These are phyloP conservation scores for Crotalus tigris DNA, from an alignment of 2,113 vertebrate species.

Conservation along the genomic window DNA sequence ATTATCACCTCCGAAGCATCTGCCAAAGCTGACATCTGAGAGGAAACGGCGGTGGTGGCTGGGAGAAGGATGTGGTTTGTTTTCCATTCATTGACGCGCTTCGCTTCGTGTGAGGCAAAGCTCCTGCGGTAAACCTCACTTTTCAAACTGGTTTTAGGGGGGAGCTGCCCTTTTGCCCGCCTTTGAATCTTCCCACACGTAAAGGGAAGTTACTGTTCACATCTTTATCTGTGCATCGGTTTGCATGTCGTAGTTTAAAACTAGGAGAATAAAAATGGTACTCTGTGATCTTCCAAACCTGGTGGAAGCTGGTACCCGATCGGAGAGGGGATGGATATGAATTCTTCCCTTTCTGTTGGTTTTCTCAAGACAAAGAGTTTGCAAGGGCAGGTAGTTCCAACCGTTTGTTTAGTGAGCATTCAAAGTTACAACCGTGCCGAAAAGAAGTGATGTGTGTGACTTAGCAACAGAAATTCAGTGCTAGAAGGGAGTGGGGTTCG, in stretches of 20 bases:
- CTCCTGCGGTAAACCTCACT: constrained; percentile 22
- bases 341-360: background rate
- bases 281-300: too few species aligned
- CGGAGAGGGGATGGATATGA: background rate
- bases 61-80: constrained; percentile 58
- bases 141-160: background rate
- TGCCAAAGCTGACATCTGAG: constrained; percentile 30
- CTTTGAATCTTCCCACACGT: background rate
- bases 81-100: constrained; percentile 39
- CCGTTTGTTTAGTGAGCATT: too few species aligned
- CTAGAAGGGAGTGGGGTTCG: too few species aligned
- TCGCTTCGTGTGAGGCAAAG: constrained; percentile 19
- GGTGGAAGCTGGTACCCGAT: background rate
- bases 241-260: too few species aligned
- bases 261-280: too few species aligned
- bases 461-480: too few species aligned
- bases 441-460: too few species aligned
- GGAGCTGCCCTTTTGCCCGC: constrained; percentile 26
- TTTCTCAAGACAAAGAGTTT: background rate
- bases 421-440: too few species aligned
- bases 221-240: too few species aligned
- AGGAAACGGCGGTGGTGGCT: constrained; percentile 37
- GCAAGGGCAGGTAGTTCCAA: background rate
- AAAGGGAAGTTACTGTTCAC: too few species aligned
- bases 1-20: background rate